These are phyloP conservation scores for Mylabris sibirica DNA, from an alignment of 2,888 invertebrate species.

Conservation along the genomic window DNA sequence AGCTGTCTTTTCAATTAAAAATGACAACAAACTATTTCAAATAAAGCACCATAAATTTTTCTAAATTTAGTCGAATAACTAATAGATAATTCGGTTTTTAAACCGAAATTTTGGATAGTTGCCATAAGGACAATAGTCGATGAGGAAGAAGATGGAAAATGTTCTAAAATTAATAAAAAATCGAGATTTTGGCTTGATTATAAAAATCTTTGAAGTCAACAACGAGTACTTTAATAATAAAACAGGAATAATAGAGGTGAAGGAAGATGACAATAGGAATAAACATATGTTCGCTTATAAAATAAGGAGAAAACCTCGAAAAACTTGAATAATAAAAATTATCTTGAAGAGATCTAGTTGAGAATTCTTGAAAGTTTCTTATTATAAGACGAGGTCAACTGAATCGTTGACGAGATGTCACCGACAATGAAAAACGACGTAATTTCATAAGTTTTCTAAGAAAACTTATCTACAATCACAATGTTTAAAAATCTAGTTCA, in stretches of 20 bases:
- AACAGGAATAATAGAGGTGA: neutral
- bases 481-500: neutral
- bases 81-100: slow-evolving; percentile 21
- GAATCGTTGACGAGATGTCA: slow-evolving; percentile 41
- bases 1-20: slow-evolving; percentile 20
- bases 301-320: slow-evolving; percentile 9
- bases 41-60: slow-evolving; percentile 27
- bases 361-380: slow-evolving; percentile 15
- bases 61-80: slow-evolving; percentile 30
- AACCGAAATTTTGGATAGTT: slow-evolving; percentile 22
- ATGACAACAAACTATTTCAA: slow-evolving; percentile 29
- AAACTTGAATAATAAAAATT: slow-evolving; percentile 10
- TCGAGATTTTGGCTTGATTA: slow-evolving; percentile 1
- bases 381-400: slow-evolving; percentile 36
- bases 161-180: slow-evolving; percentile 16
- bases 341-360: slow-evolving; percentile 1
- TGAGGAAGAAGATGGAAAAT: slow-evolving; percentile 18
- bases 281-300: slow-evolving; percentile 9
- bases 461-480: slow-evolving; percentile 7
- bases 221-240: neutral
- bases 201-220: slow-evolving; percentile 3
- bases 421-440: slow-evolving; percentile 18
- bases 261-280: neutral
- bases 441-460: slow-evolving; percentile 1
- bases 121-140: slow-evolving; percentile 29